These are phyloP conservation scores for Enteromius unitaeniatus DNA, from an alignment of 2,797 vertebrate genomes.

Conservation along the genomic window DNA sequence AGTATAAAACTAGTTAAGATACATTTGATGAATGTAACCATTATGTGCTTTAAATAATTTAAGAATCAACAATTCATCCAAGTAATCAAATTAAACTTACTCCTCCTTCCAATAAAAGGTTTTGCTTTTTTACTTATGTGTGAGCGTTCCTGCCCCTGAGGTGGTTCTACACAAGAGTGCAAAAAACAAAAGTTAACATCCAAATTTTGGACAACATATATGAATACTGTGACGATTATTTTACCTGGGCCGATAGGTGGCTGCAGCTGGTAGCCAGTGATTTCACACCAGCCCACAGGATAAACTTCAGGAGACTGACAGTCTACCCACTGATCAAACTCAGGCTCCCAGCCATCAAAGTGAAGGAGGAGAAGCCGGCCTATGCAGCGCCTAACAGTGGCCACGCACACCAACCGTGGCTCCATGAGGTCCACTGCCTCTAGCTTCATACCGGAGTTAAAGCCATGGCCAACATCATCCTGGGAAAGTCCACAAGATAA, in stretches of 20 bases:
- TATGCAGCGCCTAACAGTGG: constrained; percentile 87
- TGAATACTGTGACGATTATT: neutral
- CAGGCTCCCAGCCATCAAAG: constrained; percentile 95
- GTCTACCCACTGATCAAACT: constrained; percentile 98
- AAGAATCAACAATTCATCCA: neutral
- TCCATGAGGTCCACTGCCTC: constrained; percentile 98
- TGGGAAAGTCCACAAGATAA: constrained; percentile 59
- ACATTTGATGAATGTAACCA: neutral
- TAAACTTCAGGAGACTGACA: constrained; percentile 95
- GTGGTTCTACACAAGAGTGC: constrained; percentile 66
- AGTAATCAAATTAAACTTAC: constrained; percentile 69
- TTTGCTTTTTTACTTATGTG: constrained; percentile 68
- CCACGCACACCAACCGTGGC: constrained; percentile 93
- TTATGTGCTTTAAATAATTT: neutral
- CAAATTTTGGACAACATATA: neutral
- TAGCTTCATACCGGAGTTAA: constrained; percentile 90
- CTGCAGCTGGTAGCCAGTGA: constrained; percentile 91
- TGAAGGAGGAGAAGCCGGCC: constrained; percentile 92
- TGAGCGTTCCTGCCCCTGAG: constrained; percentile 60
- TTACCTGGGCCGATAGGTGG: constrained; percentile 86
- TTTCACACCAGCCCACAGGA: constrained; percentile 94
- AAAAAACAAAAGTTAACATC: neutral
- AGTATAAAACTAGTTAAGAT: neutral
- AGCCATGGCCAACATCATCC: constrained; percentile 90
- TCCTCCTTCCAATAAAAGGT: constrained; percentile 69